Percentiles rank a stretch among this genome's conserved stretches.
Conservation (phyloP, 2,113 vertebrate genomes). For the Tichodroma muraria region DNA sequence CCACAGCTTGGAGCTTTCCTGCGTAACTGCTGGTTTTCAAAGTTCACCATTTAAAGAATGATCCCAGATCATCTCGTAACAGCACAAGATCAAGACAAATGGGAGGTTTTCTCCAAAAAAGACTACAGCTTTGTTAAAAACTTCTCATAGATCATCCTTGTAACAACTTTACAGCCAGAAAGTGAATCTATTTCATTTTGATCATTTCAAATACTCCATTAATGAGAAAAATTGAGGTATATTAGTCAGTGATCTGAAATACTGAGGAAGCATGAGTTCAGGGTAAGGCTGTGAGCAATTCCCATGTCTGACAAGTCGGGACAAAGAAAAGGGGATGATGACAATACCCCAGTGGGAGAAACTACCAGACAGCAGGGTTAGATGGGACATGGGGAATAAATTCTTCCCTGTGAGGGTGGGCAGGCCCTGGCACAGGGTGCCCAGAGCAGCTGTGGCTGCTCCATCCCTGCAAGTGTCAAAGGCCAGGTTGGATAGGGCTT, state of each 20-base stretch:
- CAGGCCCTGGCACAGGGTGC: background rate
- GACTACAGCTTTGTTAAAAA: conserved; percentile 31
- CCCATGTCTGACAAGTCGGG: background rate
- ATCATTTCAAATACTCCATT: conserved; percentile 68
- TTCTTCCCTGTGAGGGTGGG: background rate
- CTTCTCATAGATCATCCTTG: conserved; percentile 59
- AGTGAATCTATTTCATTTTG: conserved; percentile 70
- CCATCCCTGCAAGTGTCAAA: background rate
- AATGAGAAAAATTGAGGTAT: conserved; percentile 67
- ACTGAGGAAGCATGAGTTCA: conserved; percentile 7
- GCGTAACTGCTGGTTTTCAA: background rate
- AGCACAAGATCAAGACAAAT: conserved; percentile 22
- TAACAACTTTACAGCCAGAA: conserved; percentile 57
- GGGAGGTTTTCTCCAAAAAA: background rate
- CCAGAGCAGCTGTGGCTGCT: background rate
- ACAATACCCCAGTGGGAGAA: background rate
- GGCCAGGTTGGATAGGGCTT: background rate
- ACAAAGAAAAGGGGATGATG: background rate
- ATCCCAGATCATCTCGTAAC: background rate
- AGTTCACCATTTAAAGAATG: background rate
- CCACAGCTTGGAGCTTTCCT: background rate
- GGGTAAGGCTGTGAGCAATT: conserved; percentile 29
- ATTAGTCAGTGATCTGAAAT: conserved; percentile 62
- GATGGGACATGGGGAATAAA: background rate
- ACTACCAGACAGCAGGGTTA: background rate